Base-by-base conservation (phyloP, 2,888 invertebrate species). In the Acanthoscelides obtectus region DNA sequence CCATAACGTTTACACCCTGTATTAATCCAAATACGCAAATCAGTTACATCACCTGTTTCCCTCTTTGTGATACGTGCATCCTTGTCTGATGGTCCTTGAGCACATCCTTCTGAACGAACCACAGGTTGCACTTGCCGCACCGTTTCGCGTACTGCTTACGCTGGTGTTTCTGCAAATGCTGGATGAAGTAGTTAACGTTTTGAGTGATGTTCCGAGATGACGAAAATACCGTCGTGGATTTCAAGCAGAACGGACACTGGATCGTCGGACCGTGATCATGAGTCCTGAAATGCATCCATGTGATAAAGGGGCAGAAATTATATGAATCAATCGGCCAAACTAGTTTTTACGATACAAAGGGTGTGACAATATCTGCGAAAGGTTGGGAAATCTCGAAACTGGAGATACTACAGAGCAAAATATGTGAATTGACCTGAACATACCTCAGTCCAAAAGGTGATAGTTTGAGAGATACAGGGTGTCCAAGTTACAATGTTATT, bases 191-290 rank as follows among this genome's bases (percentile, higher is more conserved):
- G 76, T 89, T 87, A 75, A 93, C 87, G 81, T 92, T 92, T 64
- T 90, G 87, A 0, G 88, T 85, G 79, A 90, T 87, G 72, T 90
- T 87, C 72, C 88, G 84, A 0, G 88, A 89, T 45, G 87, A 78
- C 0, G 83, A 80, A 73, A 78, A 80, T 12, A 84, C 78, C 0
- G 81, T 80, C 3, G 84, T 84, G 0, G 84, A 83, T 73, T 94
- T 93, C 77, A 97, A 88, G 82, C 97, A 97, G 83, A 92, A 91
- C 2, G 95, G 94, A 82, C 97, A 97, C 82, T 94, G 91, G 70
- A 95, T 86, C 70, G 90, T 88, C 75, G 90, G 88, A 64, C 90
- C 89, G 74, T 88, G 88, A 73, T 88, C 88, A 82, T 96, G 96
- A 73, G 87, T 84, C 22, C 25, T 45, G 12, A 1, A 45, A 45